A percentile compares a stretch with the other conserved stretches of the same genome.
phyloP scores from a whole-genome alignment of 2,113 vertebrate genomes.

The Himantopus leucocephalus region DNA sequence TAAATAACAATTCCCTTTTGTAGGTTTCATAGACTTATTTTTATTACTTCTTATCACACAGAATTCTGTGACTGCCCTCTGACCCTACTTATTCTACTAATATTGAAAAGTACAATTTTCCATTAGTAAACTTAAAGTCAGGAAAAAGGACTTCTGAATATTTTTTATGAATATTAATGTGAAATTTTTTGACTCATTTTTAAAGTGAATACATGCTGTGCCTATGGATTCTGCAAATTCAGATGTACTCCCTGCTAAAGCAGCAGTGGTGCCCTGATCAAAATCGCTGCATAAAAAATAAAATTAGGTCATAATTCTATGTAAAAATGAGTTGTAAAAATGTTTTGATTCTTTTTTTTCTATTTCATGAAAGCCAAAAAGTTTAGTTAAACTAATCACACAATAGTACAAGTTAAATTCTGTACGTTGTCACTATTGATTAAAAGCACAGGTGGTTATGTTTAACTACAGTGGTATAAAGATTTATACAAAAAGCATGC shows the following conservation, averaged over 20 bases:
- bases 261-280: neutral
- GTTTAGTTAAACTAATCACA: neutral
- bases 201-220: neutral
- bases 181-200: neutral
- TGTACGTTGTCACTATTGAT: rapidly evolving
- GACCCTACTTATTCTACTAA: neutral
- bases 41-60: neutral
- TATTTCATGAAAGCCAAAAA: neutral
- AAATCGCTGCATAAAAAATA: neutral
- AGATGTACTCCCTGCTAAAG: neutral
- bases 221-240: neutral
- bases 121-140: neutral
- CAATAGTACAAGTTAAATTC: neutral
- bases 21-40: neutral
- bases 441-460: neutral
- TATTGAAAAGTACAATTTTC: neutral
- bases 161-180: neutral
- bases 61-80: neutral
- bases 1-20: neutral
- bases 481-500: neutral
- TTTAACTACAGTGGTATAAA: neutral
- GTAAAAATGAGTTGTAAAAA: neutral
- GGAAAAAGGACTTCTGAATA: neutral
- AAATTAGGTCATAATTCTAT: neutral
- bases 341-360: neutral